Percentiles rank a stretch among this genome's conserved stretches.
phyloP scores from a whole-genome alignment of 2,797 vertebrate genomes.

The Lophotriccus pileatus region DNA sequence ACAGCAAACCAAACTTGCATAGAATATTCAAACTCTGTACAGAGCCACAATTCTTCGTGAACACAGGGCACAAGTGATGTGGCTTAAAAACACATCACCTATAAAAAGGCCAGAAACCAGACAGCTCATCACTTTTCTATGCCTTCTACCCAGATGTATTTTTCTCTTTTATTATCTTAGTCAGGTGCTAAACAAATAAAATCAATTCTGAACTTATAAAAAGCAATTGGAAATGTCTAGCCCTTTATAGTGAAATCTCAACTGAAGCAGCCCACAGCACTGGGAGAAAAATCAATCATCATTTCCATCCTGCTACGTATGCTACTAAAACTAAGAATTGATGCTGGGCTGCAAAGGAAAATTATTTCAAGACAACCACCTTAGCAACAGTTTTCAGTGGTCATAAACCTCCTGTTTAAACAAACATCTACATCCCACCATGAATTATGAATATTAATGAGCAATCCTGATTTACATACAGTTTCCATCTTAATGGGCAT shows the following conservation, averaged over 20 bases:
- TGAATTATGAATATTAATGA: conserved; percentile 69
- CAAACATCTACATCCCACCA: conserved; percentile 41
- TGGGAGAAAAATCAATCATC: conserved; percentile 72
- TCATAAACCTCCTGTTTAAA: conserved; percentile 65
- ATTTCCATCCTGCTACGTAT: conserved; percentile 60
- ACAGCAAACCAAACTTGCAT: neutral
- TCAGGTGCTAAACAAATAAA: conserved; percentile 70
- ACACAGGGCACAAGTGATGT: neutral
- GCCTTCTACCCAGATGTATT: neutral
- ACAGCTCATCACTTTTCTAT: neutral
- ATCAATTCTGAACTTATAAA: conserved; percentile 71
- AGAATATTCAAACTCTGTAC: neutral
- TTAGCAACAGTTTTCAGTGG: conserved; percentile 59
- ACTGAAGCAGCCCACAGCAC: conserved; percentile 64
- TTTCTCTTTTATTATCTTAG: conserved; percentile 28
- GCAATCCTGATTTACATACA: conserved; percentile 62
- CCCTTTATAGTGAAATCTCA: conserved; percentile 68
- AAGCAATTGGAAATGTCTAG: conserved; percentile 74
- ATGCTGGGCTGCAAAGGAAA: conserved; percentile 62
- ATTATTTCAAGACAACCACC: conserved; percentile 67
- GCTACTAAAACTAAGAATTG: conserved; percentile 73
- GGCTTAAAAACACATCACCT: neutral
- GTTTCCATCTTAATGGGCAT: conserved; percentile 65
- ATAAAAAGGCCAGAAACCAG: neutral
- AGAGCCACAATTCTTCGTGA: neutral